phyloP scores from a whole-genome alignment of 2,888 invertebrate species.

The Chloroclystis v-ata region DNA sequence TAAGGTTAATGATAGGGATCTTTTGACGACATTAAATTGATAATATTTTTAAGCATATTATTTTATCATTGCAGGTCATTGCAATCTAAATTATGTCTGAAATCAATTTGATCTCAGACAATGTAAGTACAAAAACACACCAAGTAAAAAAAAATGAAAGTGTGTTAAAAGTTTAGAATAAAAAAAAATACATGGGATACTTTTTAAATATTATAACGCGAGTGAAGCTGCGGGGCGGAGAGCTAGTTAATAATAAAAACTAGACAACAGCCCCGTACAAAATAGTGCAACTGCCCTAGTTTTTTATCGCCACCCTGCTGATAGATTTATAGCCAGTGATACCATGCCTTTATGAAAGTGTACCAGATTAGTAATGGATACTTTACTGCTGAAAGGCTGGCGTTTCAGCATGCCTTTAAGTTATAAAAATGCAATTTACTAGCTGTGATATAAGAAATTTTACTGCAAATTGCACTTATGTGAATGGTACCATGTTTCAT shows the following conservation, averaged over 20 bases:
- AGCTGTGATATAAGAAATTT: constrained; percentile 4
- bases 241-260: constrained; percentile 3
- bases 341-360: constrained; percentile 48
- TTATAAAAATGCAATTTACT: constrained; percentile 26
- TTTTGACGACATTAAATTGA: constrained; percentile 10
- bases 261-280: constrained; percentile 13
- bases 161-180: no score
- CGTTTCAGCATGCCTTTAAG: constrained; percentile 31
- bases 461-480: constrained; percentile 11
- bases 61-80: no score
- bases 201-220: no score
- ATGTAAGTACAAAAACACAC: no score
- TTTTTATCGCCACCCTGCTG: constrained; percentile 24
- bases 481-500: not conserved
- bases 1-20: constrained; percentile 19
- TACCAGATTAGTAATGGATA: constrained; percentile 47
- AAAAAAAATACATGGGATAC: no score
- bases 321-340: constrained; percentile 35
- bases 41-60: no score
- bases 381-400: constrained; percentile 51
- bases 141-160: no score
- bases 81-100: no score
- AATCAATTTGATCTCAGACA: no score
- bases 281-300: constrained; percentile 25
- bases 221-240: no score